These are phyloP conservation scores for Chauna torquata DNA, from an alignment of 2,113 vertebrate species.

Conservation along the genomic window DNA sequence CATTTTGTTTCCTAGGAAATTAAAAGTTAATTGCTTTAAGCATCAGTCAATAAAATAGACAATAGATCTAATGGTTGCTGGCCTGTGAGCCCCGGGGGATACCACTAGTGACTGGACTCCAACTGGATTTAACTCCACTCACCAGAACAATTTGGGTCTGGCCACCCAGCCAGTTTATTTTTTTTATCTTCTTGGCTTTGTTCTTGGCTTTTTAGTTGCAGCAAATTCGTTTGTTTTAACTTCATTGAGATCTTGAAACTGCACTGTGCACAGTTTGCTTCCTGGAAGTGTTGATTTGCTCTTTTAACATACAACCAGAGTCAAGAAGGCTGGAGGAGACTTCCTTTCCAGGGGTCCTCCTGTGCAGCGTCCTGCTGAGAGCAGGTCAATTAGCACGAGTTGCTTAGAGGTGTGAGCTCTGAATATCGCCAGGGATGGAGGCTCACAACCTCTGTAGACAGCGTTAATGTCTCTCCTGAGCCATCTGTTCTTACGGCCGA, in stretches of 20 bases:
- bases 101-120: too few species aligned
- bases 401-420: not conserved
- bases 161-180: too few species aligned
- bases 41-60: not conserved
- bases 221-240: not conserved
- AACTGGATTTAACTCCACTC: too few species aligned
- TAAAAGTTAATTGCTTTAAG: not conserved
- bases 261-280: not conserved
- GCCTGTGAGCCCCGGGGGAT: too few species aligned
- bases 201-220: not conserved
- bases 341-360: not conserved
- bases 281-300: not conserved
- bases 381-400: not conserved
- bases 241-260: not conserved
- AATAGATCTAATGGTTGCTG: not conserved
- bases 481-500: not conserved
- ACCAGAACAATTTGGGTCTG: too few species aligned
- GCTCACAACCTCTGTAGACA: not conserved
- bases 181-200: not conserved
- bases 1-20: not conserved
- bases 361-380: not conserved
- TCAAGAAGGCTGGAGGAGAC: not conserved
- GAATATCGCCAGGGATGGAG: not conserved
- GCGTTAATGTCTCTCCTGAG: not conserved
- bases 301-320: not conserved